Evolutionary conservation across 2,113 vertebrate species (phyloP), one percentile per base, ranked within the genome.

Genomic region (Euleptes europaea): DNA sequence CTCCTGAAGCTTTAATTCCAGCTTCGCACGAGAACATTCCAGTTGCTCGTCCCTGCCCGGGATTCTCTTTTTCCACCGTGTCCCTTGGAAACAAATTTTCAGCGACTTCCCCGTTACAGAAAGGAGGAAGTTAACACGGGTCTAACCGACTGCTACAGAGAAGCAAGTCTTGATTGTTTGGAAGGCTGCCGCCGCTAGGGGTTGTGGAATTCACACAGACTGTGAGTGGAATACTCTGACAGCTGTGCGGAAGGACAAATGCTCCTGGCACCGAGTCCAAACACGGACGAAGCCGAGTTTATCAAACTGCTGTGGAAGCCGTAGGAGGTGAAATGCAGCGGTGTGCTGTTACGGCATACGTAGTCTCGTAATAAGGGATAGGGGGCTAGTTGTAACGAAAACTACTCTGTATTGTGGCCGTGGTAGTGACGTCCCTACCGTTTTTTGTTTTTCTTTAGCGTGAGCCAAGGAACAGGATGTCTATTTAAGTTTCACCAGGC

Each of bases 331-430:
- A 70, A 40, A 40, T 3, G 2, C 33, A 70, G 12, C 35, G 2
- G 13, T 11, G 67, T 73, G 72, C 84, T 35, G 79, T 70, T 69
- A 80, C 23, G 73, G 84, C 67, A 73, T 85, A 77, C 60, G n/a
- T 80, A 69, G 42, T 21, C 28, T 28, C 10, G 40, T 75, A 66
- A 6, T 15, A 35, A 10, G 19, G 26, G 35, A 42, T 10, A 38
- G 35, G 51, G 19, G 51, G 66, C 17, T 44, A 44, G 40, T 60
- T 85, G 40, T 79, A 65, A 47, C 63, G 26, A 80, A n/a, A 85
- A 63, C 35, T 49, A 31, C 73, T 72, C 47, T 49, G 57, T 85
- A 65, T 65, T 79, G 67, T 85, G 31, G 75, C 67, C 63, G 51
- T 72, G n/a, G 28, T 38, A 47, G 31, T 78, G 23, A 8, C 28